phyloP scores from a whole-genome alignment of 2,888 invertebrate species.

The Melieria crassipennis region DNA sequence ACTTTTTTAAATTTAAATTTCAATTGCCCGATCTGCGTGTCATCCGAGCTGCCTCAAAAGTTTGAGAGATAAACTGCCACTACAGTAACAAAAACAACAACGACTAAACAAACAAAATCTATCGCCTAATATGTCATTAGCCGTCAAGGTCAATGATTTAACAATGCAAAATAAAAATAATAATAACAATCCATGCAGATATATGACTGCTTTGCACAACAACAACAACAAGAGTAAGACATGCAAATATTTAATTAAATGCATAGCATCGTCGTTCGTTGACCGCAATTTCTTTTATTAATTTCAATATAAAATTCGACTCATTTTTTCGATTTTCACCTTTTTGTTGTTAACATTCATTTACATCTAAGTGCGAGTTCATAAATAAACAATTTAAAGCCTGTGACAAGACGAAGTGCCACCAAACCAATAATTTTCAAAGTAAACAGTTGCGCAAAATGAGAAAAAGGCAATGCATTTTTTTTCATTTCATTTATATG shows the following conservation, averaged over 20 bases:
- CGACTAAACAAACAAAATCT: not conserved
- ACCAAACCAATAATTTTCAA: too few species aligned
- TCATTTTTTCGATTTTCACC: too few species aligned
- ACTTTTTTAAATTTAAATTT: not conserved
- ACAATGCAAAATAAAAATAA: not conserved
- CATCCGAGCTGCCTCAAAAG: not conserved
- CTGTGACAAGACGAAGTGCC: too few species aligned
- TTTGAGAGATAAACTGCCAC: not conserved
- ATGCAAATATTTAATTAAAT: not conserved
- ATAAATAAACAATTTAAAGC: too few species aligned
- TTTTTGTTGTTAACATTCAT: too few species aligned
- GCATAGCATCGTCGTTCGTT: not conserved
- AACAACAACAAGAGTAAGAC: not conserved
- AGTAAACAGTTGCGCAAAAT: not conserved
- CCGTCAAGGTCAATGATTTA: not conserved
- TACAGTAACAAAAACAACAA: not conserved
- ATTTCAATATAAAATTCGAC: too few species aligned
- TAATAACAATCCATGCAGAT: not conserved
- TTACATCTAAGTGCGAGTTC: too few species aligned
- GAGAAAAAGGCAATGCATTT: not conserved
- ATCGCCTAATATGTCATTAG: not conserved
- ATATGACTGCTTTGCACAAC: not conserved
- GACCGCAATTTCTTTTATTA: constrained; percentile 3
- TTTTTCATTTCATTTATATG: too few species aligned
- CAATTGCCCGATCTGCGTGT: not conserved